Percentiles rank a stretch among this genome's conserved stretches.
Conservation (phyloP, 1,140 invertebrate species). For the Bombus pyrosoma region DNA sequence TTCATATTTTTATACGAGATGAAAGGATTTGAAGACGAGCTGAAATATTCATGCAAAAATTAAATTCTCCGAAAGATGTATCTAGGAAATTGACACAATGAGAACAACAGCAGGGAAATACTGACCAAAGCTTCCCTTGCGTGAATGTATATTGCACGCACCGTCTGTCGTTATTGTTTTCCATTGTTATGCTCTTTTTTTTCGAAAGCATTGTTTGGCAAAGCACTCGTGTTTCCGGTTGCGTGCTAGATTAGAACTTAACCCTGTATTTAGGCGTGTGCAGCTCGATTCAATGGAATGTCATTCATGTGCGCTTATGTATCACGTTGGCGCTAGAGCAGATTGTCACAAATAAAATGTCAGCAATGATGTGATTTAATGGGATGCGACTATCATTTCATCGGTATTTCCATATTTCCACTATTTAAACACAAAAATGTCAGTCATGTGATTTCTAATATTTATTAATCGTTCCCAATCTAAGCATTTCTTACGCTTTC, state of each 20-base stretch:
- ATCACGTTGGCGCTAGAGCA: background rate
- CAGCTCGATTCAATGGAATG: slow-evolving; percentile 47
- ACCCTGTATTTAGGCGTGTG: slow-evolving; percentile 57
- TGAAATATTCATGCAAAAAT: background rate
- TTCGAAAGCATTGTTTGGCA: slow-evolving; percentile 57
- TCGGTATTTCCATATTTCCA: background rate
- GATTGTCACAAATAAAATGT: slow-evolving; percentile 1
- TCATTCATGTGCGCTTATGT: slow-evolving; percentile 26
- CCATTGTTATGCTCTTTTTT: slow-evolving; percentile 53
- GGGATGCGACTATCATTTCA: background rate
- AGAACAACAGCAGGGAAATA: slow-evolving; percentile 28
- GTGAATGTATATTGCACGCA: slow-evolving; percentile 55
- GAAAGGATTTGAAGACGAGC: background rate
- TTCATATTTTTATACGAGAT: background rate
- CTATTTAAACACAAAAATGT: background rate
- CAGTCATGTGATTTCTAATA: background rate
- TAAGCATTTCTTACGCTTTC: background rate
- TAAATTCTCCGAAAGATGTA: background rate
- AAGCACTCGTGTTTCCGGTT: slow-evolving; percentile 60
- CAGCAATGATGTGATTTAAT: background rate
- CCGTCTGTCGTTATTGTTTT: slow-evolving; percentile 47
- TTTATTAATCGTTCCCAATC: background rate
- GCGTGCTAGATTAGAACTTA: slow-evolving; percentile 55
- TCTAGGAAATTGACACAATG: slow-evolving; percentile 46
- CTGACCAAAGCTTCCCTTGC: slow-evolving; percentile 46